Conservation (phyloP, 2,797 vertebrate species). For the Acrossocheilus fasciatus region DNA sequence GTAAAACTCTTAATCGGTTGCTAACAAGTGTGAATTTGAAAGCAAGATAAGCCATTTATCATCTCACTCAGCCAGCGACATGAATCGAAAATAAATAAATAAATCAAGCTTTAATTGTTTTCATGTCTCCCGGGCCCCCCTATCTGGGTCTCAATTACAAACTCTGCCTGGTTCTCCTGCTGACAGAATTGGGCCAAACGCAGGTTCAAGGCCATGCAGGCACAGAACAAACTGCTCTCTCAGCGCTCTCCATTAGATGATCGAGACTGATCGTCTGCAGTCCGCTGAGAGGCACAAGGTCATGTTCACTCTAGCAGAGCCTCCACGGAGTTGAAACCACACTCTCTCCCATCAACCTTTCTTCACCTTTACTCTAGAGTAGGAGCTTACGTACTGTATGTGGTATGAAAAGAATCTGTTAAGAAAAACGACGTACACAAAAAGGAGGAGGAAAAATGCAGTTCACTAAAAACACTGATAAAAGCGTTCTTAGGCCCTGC, state of each 20-base stretch:
- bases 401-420: not conserved
- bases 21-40: not conserved
- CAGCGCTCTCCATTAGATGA: conserved; percentile 25
- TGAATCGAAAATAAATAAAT: conserved; percentile 1
- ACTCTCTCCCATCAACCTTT: not conserved
- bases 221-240: conserved; percentile 28
- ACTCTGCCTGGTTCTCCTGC: conserved; percentile 23
- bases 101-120: conserved; percentile 39
- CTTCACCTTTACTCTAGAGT: not conserved
- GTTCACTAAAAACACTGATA: not conserved
- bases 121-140: not conserved
- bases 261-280: not conserved
- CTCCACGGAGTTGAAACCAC: not conserved
- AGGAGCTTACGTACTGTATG: not conserved
- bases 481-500: not conserved
- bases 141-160: conserved; percentile 43
- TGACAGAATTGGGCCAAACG: conserved; percentile 44
- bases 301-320: not conserved
- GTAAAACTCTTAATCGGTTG: not conserved
- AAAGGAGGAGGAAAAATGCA: not conserved
- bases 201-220: conserved; percentile 24
- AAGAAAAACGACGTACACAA: not conserved
- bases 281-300: conserved; percentile 3
- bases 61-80: not conserved
- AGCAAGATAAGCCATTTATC: not conserved